Percentiles rank a stretch among this genome's conserved stretches.
Conservation (phyloP, 2,888 invertebrate genomes). For the Eupithecia exiguata region DNA sequence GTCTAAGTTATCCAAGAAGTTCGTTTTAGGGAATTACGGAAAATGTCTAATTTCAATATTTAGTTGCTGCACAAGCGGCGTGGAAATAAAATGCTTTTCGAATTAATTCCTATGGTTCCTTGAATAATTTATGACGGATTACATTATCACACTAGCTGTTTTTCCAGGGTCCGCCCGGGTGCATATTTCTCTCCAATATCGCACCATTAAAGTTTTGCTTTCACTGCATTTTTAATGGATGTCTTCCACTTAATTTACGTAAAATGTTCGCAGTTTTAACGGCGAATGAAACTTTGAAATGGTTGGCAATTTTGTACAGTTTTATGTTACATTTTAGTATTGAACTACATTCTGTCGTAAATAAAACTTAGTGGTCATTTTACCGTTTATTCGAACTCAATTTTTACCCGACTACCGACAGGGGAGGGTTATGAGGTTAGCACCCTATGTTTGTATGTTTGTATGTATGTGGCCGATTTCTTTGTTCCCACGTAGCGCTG, state of each 20-base stretch:
- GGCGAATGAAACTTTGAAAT: conserved; percentile 6
- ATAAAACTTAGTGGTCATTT: conserved; percentile 34
- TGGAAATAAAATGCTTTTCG: conserved; percentile 57
- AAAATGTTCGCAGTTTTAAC: conserved; percentile 4
- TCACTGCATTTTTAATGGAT: conserved; percentile 8
- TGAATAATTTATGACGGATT: conserved; percentile 64
- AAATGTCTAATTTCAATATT: background rate
- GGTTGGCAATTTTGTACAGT: conserved; percentile 4
- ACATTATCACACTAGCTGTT: conserved; percentile 59
- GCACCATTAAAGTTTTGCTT: conserved; percentile 23
- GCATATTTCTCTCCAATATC: conserved; percentile 45
- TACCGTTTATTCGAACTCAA: conserved; percentile 22
- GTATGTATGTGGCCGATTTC: too few species aligned
- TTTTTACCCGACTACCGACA: too few species aligned
- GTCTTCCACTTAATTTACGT: conserved; percentile 10
- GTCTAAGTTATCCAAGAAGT: background rate
- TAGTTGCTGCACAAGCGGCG: conserved; percentile 38
- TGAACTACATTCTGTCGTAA: conserved; percentile 7
- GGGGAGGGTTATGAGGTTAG: too few species aligned
- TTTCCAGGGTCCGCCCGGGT: conserved; percentile 50
- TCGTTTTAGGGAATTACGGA: too few species aligned
- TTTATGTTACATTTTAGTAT: conserved; percentile 7
- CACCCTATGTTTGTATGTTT: background rate
- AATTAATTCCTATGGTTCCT: conserved; percentile 61
- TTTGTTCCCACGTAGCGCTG: too few species aligned